These are phyloP conservation scores for Equus przewalskii DNA, from an alignment of 2,113 vertebrate species.

Conservation along the genomic window DNA sequence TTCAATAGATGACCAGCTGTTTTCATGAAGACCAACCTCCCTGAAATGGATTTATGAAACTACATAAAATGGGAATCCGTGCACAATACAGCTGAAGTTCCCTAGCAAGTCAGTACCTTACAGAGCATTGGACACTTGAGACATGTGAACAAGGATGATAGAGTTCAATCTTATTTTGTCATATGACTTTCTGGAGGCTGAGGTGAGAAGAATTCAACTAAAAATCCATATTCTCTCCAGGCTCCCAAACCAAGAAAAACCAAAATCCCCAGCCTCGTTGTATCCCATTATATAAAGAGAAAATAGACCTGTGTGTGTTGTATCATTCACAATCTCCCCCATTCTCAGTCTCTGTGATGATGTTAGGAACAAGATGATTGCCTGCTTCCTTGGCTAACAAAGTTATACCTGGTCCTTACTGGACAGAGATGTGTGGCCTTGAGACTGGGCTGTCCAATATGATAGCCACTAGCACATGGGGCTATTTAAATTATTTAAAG, in stretches of 20 bases:
- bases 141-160: not conserved
- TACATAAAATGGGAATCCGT: not conserved
- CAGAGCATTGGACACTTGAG: not conserved
- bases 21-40: not conserved
- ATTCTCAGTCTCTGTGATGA: not conserved
- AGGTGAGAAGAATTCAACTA: not conserved
- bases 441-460: not conserved
- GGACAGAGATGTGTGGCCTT: not conserved
- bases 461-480: not conserved
- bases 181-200: not conserved
- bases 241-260: not conserved
- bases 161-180: not conserved
- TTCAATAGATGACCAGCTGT: not conserved
- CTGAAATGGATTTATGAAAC: not conserved
- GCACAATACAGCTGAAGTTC: not conserved
- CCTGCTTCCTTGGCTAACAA: not conserved
- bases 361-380: not conserved
- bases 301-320: not conserved
- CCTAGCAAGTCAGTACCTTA: not conserved
- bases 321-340: not conserved
- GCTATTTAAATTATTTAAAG: not conserved
- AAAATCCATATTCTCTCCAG: not conserved
- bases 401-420: not conserved
- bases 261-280: not conserved
- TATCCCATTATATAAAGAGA: not conserved